Evolutionary conservation across 2,888 invertebrate species (phyloP).

Genomic region (Netelia virgata): DNA sequence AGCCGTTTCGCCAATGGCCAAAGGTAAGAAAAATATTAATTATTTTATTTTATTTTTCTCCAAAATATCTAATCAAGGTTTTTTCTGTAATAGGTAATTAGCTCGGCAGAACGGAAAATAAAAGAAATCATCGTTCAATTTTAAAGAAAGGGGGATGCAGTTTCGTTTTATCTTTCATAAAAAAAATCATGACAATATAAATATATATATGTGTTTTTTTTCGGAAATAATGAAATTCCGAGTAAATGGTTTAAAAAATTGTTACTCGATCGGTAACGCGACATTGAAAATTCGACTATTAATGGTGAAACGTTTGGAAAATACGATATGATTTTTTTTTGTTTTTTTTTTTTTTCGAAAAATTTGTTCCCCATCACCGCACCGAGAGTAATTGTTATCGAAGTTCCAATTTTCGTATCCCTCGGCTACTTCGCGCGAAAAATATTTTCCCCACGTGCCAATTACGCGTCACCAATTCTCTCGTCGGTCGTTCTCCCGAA

Average conservation of each 20-base stretch:
- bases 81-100: too few relatives aligned
- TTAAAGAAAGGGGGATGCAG: neutral
- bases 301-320: neutral
- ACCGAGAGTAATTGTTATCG: neutral
- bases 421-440: neutral
- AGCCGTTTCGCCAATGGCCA: conserved; percentile 97
- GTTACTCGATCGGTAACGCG: too few relatives aligned
- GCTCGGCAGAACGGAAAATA: too few relatives aligned
- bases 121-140: too few relatives aligned
- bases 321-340: neutral
- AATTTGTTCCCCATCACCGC: neutral
- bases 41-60: neutral
- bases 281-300: neutral
- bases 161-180: neutral
- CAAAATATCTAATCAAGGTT: neutral
- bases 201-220: too few relatives aligned
- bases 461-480: conserved; percentile 34
- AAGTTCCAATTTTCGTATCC: neutral
- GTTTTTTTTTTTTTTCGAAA: neutral
- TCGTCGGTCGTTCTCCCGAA: conserved; percentile 1
- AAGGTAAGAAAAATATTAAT: conserved; percentile 88
- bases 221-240: neutral
- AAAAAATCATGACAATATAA: neutral
- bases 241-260: too few relatives aligned
- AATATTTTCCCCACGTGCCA: conserved; percentile 17